Evolutionary conservation across 2,888 invertebrate genomes (phyloP).

Genomic region (Acronicta psi): DNA sequence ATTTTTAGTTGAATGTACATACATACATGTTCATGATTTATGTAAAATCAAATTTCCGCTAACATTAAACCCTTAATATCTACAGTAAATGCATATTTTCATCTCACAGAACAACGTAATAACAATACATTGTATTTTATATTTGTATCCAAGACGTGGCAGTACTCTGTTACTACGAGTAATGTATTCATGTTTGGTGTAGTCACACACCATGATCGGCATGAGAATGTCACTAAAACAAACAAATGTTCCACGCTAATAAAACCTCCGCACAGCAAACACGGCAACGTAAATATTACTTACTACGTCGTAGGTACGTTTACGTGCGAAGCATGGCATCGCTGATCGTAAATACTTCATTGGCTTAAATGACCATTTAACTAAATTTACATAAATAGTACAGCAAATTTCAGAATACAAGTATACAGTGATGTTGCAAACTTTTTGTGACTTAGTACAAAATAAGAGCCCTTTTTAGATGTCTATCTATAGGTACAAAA

Average conservation of each 20-base stretch:
- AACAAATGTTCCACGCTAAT: constrained; percentile 2
- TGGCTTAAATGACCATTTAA: neutral
- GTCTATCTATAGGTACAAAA: no score
- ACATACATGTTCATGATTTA: no score
- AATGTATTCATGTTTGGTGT: neutral
- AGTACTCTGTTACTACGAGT: neutral
- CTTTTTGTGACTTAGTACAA: no score
- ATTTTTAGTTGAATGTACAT: no score
- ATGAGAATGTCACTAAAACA: neutral
- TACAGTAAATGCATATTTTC: neutral
- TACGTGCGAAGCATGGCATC: neutral
- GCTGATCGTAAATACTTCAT: constrained; percentile 8
- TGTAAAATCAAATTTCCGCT: no score
- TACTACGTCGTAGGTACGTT: no score
- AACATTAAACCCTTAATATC: no score
- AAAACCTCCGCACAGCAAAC: neutral
- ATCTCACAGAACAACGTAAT: neutral
- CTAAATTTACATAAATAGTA: no score
- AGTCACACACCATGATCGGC: neutral
- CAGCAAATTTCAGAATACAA: no score
- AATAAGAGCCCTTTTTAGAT: no score
- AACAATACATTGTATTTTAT: no score
- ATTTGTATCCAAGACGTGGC: neutral
- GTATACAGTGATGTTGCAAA: no score
- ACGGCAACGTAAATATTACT: neutral